These are phyloP conservation scores for Chloebia gouldiae DNA, from an alignment of 2,113 vertebrate genomes.

Conservation along the genomic window DNA sequence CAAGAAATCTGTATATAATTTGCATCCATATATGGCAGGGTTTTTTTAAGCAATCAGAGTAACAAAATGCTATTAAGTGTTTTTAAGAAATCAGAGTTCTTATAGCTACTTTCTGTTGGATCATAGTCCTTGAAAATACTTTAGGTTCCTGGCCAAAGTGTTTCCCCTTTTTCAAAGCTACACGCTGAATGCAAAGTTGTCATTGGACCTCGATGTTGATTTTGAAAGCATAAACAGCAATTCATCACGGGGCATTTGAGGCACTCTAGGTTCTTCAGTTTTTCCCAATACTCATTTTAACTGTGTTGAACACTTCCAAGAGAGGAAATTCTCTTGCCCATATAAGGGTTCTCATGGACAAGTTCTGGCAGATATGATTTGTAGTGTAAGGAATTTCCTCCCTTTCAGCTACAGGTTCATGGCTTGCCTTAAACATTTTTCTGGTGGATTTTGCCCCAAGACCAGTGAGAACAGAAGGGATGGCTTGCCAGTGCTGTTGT, in stretches of 20 bases:
- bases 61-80: neutral
- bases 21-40: neutral
- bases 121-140: neutral
- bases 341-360: neutral
- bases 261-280: neutral
- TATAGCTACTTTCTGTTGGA: constrained; percentile 4
- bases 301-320: neutral
- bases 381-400: neutral
- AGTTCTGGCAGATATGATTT: neutral
- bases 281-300: neutral
- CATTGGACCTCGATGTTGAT: neutral
- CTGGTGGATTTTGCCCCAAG: neutral
- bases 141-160: neutral
- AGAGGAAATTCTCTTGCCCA: neutral
- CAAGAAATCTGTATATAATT: neutral
- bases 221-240: neutral
- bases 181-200: neutral
- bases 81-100: neutral
- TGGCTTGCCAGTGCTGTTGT: neutral
- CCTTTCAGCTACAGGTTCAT: neutral
- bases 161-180: constrained; percentile 20
- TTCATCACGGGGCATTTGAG: neutral
- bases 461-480: neutral
- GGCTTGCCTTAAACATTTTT: neutral
- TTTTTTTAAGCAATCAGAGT: neutral